These are phyloP conservation scores for Sclerurus mexicanus DNA, from an alignment of 2,113 vertebrate species.

Conservation along the genomic window DNA sequence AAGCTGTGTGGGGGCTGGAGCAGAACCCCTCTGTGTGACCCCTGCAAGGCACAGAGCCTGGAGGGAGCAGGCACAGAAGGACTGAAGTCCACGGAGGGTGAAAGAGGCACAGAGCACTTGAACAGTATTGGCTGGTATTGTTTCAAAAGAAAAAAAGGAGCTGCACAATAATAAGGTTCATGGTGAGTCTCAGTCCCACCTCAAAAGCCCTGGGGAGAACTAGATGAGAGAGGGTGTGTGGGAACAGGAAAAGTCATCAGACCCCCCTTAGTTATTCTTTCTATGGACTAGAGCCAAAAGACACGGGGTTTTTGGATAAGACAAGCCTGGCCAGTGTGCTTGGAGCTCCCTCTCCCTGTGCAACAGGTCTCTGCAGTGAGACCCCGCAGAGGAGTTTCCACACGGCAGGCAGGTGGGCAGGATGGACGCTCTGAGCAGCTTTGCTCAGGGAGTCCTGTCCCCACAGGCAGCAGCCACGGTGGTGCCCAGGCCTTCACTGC, in stretches of 20 bases:
- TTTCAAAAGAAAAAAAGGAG: neutral
- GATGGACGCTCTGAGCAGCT: too few species aligned
- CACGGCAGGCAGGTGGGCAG: too few species aligned
- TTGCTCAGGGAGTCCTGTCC: too few species aligned
- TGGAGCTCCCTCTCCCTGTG: neutral
- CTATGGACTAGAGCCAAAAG: neutral
- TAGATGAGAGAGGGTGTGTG: neutral
- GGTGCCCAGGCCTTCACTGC: too few species aligned
- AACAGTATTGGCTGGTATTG: too few species aligned
- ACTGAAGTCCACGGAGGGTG: rapidly evolving
- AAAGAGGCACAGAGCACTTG: neutral
- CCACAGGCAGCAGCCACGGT: too few species aligned
- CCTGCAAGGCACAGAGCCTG: neutral
- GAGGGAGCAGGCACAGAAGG: neutral
- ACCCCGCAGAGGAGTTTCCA: too few species aligned
- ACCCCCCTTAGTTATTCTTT: neutral
- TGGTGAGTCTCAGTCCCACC: neutral
- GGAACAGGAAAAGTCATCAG: neutral
- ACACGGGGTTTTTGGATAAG: neutral
- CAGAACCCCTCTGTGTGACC: neutral
- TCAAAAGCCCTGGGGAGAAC: neutral
- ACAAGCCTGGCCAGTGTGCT: neutral
- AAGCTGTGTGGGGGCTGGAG: neutral
- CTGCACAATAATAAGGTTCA: neutral
- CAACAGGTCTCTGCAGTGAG: too few species aligned